Conservation (phyloP, 2,888 invertebrate species). For the Esperia sulphurella region DNA sequence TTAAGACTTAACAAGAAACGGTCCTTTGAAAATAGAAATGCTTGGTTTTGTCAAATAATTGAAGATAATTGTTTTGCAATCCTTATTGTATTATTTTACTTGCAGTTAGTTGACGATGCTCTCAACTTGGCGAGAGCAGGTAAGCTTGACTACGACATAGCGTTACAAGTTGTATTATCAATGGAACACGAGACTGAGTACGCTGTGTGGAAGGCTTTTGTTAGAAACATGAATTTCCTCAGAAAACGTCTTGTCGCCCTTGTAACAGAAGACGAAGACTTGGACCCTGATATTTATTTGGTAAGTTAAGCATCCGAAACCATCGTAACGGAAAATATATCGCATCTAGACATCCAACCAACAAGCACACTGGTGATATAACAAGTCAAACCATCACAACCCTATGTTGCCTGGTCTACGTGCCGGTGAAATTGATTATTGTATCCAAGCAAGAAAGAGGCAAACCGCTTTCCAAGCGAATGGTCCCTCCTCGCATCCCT, state of each 20-base stretch:
- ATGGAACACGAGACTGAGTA: conserved; percentile 85
- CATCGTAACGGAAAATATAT: too few relatives aligned
- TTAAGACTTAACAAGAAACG: too few relatives aligned
- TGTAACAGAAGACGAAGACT: conserved; percentile 41
- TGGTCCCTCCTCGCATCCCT: too few relatives aligned
- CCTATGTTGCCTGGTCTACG: too few relatives aligned
- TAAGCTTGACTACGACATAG: conserved; percentile 80
- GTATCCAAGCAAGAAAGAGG: too few relatives aligned
- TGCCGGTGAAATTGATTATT: too few relatives aligned
- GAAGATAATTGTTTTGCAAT: background rate
- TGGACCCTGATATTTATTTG: conserved; percentile 59
- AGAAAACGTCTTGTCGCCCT: conserved; percentile 46
- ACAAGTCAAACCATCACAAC: too few relatives aligned
- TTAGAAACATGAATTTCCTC: conserved; percentile 66
- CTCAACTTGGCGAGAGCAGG: conserved; percentile 84
- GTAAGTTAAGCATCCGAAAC: conserved; percentile 31
- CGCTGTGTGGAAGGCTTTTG: conserved; percentile 83
- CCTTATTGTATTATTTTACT: conserved; percentile 17
- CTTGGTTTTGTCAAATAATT: too few relatives aligned
- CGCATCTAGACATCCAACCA: too few relatives aligned
- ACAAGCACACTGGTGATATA: too few relatives aligned
- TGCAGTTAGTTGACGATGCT: conserved; percentile 87
- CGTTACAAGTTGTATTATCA: conserved; percentile 84
- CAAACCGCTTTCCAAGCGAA: too few relatives aligned
- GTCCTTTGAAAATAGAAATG: too few relatives aligned